Base-by-base conservation (phyloP, 2,888 invertebrate species). In the Lucinisca nassula region DNA sequence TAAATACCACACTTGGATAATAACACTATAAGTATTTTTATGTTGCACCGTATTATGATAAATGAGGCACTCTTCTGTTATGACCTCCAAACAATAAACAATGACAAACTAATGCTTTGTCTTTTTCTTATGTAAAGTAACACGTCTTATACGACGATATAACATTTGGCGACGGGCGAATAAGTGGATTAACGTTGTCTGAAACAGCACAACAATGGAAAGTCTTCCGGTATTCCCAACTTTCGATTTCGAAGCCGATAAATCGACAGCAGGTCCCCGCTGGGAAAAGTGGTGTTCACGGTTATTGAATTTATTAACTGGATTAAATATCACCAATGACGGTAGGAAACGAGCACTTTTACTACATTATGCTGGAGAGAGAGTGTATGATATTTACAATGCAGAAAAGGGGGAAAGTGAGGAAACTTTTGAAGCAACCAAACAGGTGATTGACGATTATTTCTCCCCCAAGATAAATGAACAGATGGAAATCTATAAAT, bases 401-500 rank as follows among this genome's bases (percentile, higher is more conserved):
- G 86, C 78, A 10, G 51, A 87, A 32, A 87, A 89, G 45, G 76
- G 72, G 30, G 78, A 81, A 21, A 76, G 77, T 2, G 84, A 67
- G 32, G 45, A 21, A 0, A 84, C 76, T 17, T 87, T 80, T 61
- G 79, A 38, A 21, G 80, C 67, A 17, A 85, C 85, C 37, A 89
- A 89, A 30, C 49, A 76, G 1, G 82, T 84, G 14, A 45, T 90
- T 0, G 24, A 21, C 14, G 61, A 83, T 30, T 91, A 91, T 75
- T 89, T 91, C 75, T 27, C 80, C n/a, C 88, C 88, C 14, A 78
- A 84, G 35, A 88, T 82, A 76, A 90, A 90, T 30, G 49, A 55
- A 4, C 88, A 91, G 67, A 87, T 91, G 74, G 88, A 90, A 67
- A 81, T 91, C 3, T 89, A 89, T 77, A 80, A 78, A 58, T 91